Percentiles rank a stretch among this genome's conserved stretches.
These are phyloP conservation scores for Drosophila birchii DNA, from an alignment of 2,888 invertebrate genomes.

Conservation along the genomic window DNA sequence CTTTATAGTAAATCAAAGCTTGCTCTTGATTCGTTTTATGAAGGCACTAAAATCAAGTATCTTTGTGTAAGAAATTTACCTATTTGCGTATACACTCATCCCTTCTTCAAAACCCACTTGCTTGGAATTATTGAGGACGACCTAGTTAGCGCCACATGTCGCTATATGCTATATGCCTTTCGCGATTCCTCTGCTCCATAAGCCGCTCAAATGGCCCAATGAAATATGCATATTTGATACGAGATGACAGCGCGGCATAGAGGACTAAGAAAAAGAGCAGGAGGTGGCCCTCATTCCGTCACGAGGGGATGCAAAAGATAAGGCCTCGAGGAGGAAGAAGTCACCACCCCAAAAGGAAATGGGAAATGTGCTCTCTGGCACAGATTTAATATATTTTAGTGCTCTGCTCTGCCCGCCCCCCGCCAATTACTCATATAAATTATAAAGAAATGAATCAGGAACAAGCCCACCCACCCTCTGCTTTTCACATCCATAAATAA, in stretches of 20 bases:
- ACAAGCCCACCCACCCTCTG: not conserved
- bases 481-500: constrained; percentile 65
- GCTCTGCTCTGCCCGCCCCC: constrained; percentile 23
- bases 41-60: not conserved
- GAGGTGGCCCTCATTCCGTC: not conserved
- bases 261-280: not conserved
- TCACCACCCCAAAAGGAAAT: constrained; percentile 28
- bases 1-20: not conserved
- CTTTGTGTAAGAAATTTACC: not conserved
- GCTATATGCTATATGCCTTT: constrained; percentile 29
- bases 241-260: constrained; percentile 40
- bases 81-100: not conserved
- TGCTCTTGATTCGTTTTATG: not conserved
- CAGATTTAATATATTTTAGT: constrained; percentile 65
- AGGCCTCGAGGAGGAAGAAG: constrained; percentile 11
- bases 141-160: constrained; percentile 50
- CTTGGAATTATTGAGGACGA: constrained; percentile 6
- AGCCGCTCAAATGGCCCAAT: constrained; percentile 61
- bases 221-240: constrained; percentile 74
- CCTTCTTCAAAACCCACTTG: constrained; percentile 13
- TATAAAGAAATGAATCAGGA: constrained; percentile 69
- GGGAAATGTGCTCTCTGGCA: constrained; percentile 31
- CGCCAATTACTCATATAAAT: constrained; percentile 73
- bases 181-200: constrained; percentile 36
- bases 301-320: constrained; percentile 26